Evolutionary conservation across 2,888 invertebrate genomes (phyloP).

Genomic region (Invenusta paracnida): DNA sequence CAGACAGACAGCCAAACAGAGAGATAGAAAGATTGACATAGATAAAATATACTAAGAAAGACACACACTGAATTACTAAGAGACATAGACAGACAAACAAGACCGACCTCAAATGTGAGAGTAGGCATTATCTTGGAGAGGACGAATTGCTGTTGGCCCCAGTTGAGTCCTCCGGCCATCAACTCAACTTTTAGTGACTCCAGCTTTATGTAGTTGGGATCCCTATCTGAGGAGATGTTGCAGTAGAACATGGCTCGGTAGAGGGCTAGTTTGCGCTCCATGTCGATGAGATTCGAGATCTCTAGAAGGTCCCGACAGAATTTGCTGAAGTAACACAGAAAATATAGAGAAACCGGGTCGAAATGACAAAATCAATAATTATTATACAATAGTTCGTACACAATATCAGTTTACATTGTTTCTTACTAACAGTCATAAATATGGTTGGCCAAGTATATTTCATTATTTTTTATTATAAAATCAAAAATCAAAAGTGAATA

Average conservation of each 20-base stretch:
- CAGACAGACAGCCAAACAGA: too few species aligned
- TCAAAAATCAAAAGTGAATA: too few species aligned
- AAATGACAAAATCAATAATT: too few species aligned
- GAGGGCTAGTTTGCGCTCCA: slow-evolving; percentile 57
- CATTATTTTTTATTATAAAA: too few species aligned
- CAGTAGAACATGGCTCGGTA: slow-evolving; percentile 58
- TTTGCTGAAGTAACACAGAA: slow-evolving; percentile 49
- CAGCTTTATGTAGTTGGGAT: slow-evolving; percentile 57
- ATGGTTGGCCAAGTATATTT: too few species aligned
- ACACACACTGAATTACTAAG: too few species aligned
- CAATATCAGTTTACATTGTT: too few species aligned
- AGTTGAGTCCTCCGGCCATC: slow-evolving; percentile 59
- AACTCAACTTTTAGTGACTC: slow-evolving; percentile 57
- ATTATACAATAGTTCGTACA: not conserved
- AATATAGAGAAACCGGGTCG: not conserved
- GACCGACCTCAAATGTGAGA: slow-evolving; percentile 54
- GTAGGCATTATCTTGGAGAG: slow-evolving; percentile 57
- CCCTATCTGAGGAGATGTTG: slow-evolving; percentile 54
- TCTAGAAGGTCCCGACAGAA: slow-evolving; percentile 56
- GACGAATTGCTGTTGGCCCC: slow-evolving; percentile 58
- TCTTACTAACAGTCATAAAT: too few species aligned
- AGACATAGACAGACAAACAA: too few species aligned
- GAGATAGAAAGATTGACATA: too few species aligned
- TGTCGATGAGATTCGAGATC: slow-evolving; percentile 56
- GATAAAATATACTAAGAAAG: too few species aligned